Evolutionary conservation across 2,888 invertebrate species (phyloP).

Genomic region (Tetragonisca angustula): DNA sequence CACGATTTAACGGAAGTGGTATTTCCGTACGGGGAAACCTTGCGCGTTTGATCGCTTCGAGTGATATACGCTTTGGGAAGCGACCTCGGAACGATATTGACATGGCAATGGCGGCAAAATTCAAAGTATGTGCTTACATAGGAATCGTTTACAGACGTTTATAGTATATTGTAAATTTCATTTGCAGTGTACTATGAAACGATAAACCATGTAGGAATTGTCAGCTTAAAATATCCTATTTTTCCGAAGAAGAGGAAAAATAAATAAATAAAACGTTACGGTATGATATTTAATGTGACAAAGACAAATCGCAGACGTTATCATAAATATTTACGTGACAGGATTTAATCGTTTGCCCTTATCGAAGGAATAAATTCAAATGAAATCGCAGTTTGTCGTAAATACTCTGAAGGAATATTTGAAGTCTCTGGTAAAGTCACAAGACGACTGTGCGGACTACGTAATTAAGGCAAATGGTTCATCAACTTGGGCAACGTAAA

Average conservation of each 20-base stretch:
- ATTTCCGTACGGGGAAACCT: slow-evolving; percentile 50
- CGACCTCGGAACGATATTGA: slow-evolving; percentile 32
- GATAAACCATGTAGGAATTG: background rate
- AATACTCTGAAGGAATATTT: slow-evolving; percentile 4
- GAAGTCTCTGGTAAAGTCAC: slow-evolving; percentile 12
- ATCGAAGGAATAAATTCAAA: background rate
- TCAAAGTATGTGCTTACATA: background rate
- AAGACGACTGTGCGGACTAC: slow-evolving; percentile 10
- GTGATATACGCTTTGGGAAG: slow-evolving; percentile 10
- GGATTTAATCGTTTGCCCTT: slow-evolving; percentile 11
- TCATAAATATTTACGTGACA: slow-evolving; percentile 38
- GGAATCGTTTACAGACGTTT: background rate
- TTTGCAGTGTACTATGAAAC: background rate
- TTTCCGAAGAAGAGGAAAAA: background rate
- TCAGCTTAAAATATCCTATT: slow-evolving; percentile 28
- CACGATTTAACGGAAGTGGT: slow-evolving; percentile 60
- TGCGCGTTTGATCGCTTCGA: slow-evolving; percentile 26
- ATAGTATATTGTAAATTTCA: background rate
- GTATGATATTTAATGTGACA: slow-evolving; percentile 6
- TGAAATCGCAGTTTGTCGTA: slow-evolving; percentile 7
- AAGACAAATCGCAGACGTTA: slow-evolving; percentile 28
- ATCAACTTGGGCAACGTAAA: slow-evolving; percentile 34
- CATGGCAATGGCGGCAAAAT: background rate
- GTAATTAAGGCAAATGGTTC: slow-evolving; percentile 56
- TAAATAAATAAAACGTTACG: background rate